Base-by-base conservation (phyloP, 2,888 invertebrate genomes). In the Amiota communis region DNA sequence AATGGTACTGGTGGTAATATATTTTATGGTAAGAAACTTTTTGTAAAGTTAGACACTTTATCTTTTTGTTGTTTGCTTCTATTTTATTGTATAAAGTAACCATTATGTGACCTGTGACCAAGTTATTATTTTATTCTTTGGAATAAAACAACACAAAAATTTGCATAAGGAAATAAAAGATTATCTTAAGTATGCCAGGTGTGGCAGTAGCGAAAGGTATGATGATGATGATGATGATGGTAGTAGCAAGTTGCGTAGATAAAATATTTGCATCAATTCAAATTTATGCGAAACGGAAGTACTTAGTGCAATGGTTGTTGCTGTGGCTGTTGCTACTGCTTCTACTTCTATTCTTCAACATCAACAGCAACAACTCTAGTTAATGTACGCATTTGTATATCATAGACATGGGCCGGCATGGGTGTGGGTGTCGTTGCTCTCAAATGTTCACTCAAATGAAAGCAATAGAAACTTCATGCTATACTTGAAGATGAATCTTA, bases 271-370 rank as follows among this genome's bases (percentile, higher is more conserved):
- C 36, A 36, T 36, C 36, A 36, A 36, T 36, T 6, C 80, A 78
- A 77, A 75, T 75, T 81, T 81, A 81, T 81, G 77, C 80, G 75
- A 77, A 79, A 63, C 73, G 72, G 67, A 68, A 67, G 72, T 67
- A 56, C 59, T 67, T 78, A 74, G 77, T 70, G 47, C 74, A 72
- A 68, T 74, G 72, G 72, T 56, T 56, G 63, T n/a, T n/a, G n/a
- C n/a, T 64, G 2, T 15, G 2, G 13, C 4, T 53, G 15, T 53
- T 6, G 53, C 0, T 53, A 11, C 11, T 53, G 53, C 59, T 59
- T 17, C 59, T 59, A 17, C 57, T 57, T 57, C 17, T 57, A 15
- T 15, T 2, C 23, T 59, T 59, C 36, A 36, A 36, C 36, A 36
- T 2, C 2, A 36, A 36, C 36, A 36, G 36, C 36, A 2, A 36